Evolutionary conservation across 2,888 invertebrate genomes (phyloP), one percentile per base, ranked within the genome.

Genomic region (Priocnemis perturbator): DNA sequence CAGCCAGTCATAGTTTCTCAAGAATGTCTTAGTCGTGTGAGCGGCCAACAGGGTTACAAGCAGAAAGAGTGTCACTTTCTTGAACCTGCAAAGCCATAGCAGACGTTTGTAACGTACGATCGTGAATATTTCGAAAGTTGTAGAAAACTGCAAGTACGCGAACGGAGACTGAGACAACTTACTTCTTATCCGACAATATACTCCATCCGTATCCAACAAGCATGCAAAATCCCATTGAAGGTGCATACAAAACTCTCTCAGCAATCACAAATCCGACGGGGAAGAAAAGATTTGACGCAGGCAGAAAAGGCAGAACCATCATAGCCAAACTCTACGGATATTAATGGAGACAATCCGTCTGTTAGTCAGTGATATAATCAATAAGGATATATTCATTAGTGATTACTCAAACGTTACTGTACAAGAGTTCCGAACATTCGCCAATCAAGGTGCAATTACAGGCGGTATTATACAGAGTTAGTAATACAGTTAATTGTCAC

Each of bases 221-320:
- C 89, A 98, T 93, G 86, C 98, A 98, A 91, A 96, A 98, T 61
- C 98, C 98, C 97, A 98, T 98, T 15, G 98, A 98, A 0, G 98
- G 98, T 91, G 97, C 97, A 90, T 98, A 98, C 3, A 98, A 92
- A 56, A 98, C 95, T 78, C 98, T 91, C 90, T 98, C 98, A 1
- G 98, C 98, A 37, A 98, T 95, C 72, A 98, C 98, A 90, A 98
- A 98, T 0, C 98, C 98, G 61, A 98, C 98, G 0, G 98, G 97
- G 90, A 98, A 98, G 91, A 98, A 98, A 59, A 98, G 91, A 91
- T 98, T 98, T 61, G 98, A 98, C 0, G 98, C 98, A 63, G 98
- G 98, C 74, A 98, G 91, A 90, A 98, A 98, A 61, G 98, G 98
- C 65, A 98, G 91, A 65, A 96, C 93, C 87, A 97, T 92, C 86